phyloP scores from a whole-genome alignment of 1,140 invertebrate genomes.

The Heliconius hewitsoni region DNA sequence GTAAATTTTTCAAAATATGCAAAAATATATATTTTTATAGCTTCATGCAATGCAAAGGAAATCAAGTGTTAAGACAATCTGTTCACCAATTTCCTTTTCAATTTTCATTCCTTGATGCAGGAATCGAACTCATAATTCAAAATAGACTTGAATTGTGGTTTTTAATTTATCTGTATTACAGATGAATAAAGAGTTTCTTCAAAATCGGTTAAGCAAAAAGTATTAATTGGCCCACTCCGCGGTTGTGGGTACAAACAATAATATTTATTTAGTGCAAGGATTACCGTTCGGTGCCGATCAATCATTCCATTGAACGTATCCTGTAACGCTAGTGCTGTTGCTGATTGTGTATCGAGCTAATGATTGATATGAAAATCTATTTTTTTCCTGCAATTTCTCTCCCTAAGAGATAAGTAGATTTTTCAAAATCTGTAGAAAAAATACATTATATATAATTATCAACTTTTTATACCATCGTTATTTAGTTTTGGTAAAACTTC shows the following conservation, averaged over 20 bases:
- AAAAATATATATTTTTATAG: too few species aligned
- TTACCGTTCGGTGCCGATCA: constrained; percentile 78
- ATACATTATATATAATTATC: background rate
- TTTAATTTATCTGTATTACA: background rate
- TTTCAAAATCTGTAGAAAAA: background rate
- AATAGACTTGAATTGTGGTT: too few species aligned
- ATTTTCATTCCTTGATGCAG: too few species aligned
- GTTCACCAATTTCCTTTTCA: too few species aligned
- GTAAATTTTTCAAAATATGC: too few species aligned
- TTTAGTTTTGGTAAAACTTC: background rate
- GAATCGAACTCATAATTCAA: too few species aligned
- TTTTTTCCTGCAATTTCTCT: background rate
- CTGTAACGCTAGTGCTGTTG: constrained; percentile 67
- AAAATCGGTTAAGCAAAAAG: background rate
- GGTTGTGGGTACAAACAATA: constrained; percentile 46
- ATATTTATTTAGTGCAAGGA: constrained; percentile 80
- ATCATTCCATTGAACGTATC: constrained; percentile 81
- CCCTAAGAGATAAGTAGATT: background rate
- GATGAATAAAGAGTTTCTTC: background rate
- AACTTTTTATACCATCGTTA: background rate
- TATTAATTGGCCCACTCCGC: constrained; percentile 36
- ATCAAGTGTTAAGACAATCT: too few species aligned
- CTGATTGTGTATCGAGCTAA: constrained; percentile 41
- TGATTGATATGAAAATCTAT: constrained; percentile 34
- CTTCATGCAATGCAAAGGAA: too few species aligned